Percentiles rank a stretch among this genome's conserved stretches.
These are phyloP conservation scores for Lethocerus indicus DNA, from an alignment of 1,140 invertebrate species.

Conservation along the genomic window DNA sequence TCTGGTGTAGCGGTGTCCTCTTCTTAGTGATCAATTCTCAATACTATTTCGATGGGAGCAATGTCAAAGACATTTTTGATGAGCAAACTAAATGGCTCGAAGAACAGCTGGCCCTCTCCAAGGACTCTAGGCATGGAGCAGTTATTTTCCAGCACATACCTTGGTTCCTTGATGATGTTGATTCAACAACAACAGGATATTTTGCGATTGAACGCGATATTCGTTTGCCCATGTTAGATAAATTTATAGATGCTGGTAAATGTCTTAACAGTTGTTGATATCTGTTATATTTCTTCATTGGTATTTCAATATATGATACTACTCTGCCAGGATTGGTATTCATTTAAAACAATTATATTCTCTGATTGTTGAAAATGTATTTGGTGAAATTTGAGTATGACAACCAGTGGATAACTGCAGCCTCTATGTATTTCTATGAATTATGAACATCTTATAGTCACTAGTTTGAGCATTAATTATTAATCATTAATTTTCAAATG, in stretches of 20 bases:
- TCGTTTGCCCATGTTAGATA: slow-evolving; percentile 26
- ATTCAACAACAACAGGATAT: slow-evolving; percentile 26
- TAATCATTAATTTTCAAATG: too few species aligned
- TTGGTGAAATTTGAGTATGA: too few species aligned
- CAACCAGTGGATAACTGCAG: too few species aligned
- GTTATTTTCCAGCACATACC: slow-evolving; percentile 39
- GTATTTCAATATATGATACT: too few species aligned
- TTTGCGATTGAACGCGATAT: slow-evolving; percentile 26
- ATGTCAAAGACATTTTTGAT: slow-evolving; percentile 21
- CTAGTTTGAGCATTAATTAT: too few species aligned
- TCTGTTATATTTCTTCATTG: too few species aligned
- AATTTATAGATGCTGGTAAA: slow-evolving; percentile 26
- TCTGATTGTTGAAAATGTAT: too few species aligned
- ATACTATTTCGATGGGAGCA: slow-evolving; percentile 24
- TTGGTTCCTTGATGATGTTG: slow-evolving; percentile 27
- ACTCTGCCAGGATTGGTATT: too few species aligned
- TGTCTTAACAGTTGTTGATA: too few species aligned
- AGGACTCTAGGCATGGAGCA: slow-evolving; percentile 14
- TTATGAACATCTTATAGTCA: too few species aligned
- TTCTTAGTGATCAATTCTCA: slow-evolving; percentile 37
- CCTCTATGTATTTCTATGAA: too few species aligned
- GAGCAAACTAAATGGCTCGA: slow-evolving; percentile 30
- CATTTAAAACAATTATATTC: too few species aligned
- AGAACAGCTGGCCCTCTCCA: slow-evolving; percentile 19
- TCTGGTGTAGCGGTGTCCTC: slow-evolving; percentile 32